Evolutionary conservation across 2,888 invertebrate species (phyloP).

Genomic region (Polyommatus iphigenia): DNA sequence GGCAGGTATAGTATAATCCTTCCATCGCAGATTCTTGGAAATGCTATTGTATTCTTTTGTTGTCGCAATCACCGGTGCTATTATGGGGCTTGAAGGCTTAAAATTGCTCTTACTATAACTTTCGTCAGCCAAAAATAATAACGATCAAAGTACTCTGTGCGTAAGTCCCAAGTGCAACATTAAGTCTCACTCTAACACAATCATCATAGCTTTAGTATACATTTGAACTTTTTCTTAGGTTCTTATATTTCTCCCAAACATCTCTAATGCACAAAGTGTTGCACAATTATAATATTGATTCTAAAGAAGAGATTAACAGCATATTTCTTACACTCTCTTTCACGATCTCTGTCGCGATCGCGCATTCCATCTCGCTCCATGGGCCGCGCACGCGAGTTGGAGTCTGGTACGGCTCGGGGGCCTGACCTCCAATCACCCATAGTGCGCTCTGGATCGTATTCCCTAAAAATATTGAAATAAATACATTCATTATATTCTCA

Average conservation of each 20-base stretch:
- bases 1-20: background rate
- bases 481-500: background rate
- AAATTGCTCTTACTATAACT: background rate
- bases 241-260: background rate
- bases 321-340: constrained; percentile 31
- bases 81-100: no score
- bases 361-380: constrained; percentile 50
- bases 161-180: constrained; percentile 87
- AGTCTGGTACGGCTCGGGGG: constrained; percentile 78
- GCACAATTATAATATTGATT: background rate
- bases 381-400: constrained; percentile 47
- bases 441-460: constrained; percentile 83
- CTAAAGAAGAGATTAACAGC: background rate
- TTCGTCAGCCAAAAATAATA: constrained; percentile 38
- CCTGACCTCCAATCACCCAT: constrained; percentile 89
- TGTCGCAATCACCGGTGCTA: no score
- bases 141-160: constrained; percentile 76
- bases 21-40: no score
- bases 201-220: constrained; percentile 60
- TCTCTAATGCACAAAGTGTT: background rate
- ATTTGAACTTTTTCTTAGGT: background rate
- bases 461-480: constrained; percentile 50
- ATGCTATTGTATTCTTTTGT: no score
- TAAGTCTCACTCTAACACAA: constrained; percentile 77
- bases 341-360: constrained; percentile 46